Base-by-base conservation (phyloP, 2,888 invertebrate species). In the Acronicta alni region DNA sequence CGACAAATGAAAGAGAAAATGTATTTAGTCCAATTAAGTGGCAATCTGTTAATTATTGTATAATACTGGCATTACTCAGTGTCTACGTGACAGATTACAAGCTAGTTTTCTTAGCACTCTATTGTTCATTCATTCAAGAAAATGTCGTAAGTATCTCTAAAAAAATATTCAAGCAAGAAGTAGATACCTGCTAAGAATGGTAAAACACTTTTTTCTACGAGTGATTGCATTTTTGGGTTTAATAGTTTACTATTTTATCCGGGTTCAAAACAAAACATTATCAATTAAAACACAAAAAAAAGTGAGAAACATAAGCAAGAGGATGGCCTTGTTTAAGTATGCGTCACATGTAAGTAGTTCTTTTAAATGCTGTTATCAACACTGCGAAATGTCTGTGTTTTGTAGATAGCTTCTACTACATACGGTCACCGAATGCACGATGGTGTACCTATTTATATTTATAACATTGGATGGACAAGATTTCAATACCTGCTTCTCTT, bases 1-100 rank as follows among this genome's bases (percentile, higher is more conserved):
- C 63, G 58, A 59, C 57, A 73, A 73, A 71, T 71, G 74, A 73
- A 58, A 68, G 68, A 67, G 69, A 71, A 68, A 68, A 52, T 48
- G 20, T 45, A 73, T 57, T 30, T 46, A 39, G 59, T 58, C 58
- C 48, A 70, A 66, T 63, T 73, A 64, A 57, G 52, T 58, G 38
- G 54, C 54, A 59, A 72, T 65, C 53, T 56, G 49, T 38, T 75
- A 64, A 69, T 66, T 69, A 55, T 51, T 59, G 61, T 65, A 69
- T 67, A 72, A 69, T 74, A 45, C 47, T 20, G 41, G 35, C 58
- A 72, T 75, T 57, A 67, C 44, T 75, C 60, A 69, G 42, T 63
- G 56, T 62, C 48, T 41, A 48, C n/a, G 54, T 64, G 75, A 58
- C 74, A 74, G 54, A 60, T 74, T 47, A 60, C 65, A 46, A 57